phyloP scores from a whole-genome alignment of 2,888 invertebrate species.

The Sinodicranocentrus sp. region DNA sequence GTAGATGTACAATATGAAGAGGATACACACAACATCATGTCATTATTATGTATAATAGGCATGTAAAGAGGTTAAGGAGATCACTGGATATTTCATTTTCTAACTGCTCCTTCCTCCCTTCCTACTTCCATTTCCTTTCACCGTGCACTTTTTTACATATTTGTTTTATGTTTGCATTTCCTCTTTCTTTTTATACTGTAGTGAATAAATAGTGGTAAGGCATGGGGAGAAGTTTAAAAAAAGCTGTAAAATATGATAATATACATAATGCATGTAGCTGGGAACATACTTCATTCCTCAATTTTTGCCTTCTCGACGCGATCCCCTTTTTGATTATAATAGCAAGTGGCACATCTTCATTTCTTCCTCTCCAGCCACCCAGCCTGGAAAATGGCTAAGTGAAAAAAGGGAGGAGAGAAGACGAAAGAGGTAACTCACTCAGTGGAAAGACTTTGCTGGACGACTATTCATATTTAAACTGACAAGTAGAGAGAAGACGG shows the following conservation, averaged over 20 bases:
- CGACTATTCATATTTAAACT: slow-evolving; percentile 65
- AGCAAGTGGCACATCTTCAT: slow-evolving; percentile 27
- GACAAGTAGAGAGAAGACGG: slow-evolving; percentile 50
- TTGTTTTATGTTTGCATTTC: background rate
- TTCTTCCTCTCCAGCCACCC: background rate
- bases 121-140: background rate
- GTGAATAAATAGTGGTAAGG: background rate
- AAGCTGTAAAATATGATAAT: slow-evolving; percentile 12
- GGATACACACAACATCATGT: background rate
- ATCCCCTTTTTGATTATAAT: slow-evolving; percentile 34
- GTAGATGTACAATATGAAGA: too few relatives aligned
- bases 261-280: slow-evolving; percentile 32
- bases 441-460: slow-evolving; percentile 29
- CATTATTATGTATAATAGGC: background rate
- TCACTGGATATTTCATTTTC: slow-evolving; percentile 17
- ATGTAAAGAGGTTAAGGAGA: background rate
- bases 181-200: background rate
- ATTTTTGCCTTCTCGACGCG: slow-evolving; percentile 7
- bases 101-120: background rate
- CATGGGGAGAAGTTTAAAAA: slow-evolving; percentile 2
- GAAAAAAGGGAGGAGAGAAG: slow-evolving; percentile 24
- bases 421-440: slow-evolving; percentile 27
- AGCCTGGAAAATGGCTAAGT: background rate
- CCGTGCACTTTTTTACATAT: too few relatives aligned
- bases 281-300: slow-evolving; percentile 21